These are phyloP conservation scores for Piscicola geometra DNA, from an alignment of 2,888 invertebrate species.

Conservation along the genomic window DNA sequence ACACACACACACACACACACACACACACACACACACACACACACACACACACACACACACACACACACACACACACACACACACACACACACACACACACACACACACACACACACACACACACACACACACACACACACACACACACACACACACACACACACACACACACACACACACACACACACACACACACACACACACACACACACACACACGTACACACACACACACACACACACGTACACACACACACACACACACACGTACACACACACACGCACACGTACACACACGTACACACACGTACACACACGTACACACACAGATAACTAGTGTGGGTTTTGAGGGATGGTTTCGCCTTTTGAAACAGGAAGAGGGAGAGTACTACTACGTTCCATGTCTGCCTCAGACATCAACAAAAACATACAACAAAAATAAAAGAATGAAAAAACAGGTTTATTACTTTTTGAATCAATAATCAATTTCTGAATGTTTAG, in stretches of 20 bases:
- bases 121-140: conserved; percentile 26
- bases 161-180: conserved; percentile 34
- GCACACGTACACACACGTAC: conserved; percentile 19
- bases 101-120: conserved; percentile 23
- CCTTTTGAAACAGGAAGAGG: conserved; percentile 91
- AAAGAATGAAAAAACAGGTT: too few relatives aligned
- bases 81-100: conserved; percentile 10
- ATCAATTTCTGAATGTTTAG: too few relatives aligned
- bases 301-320: conserved; percentile 19
- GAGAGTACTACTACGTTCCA: conserved; percentile 97
- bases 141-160: conserved; percentile 32
- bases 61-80: conserved; percentile 18
- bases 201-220: conserved; percentile 21
- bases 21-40: conserved; percentile 27
- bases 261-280: conserved; percentile 19
- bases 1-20: not conserved
- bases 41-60: conserved; percentile 28
- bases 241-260: conserved; percentile 19
- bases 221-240: conserved; percentile 18
- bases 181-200: conserved; percentile 36
- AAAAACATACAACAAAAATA: too few relatives aligned
- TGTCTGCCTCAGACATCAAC: conserved; percentile 91
- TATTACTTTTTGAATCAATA: too few relatives aligned
- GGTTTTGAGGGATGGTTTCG: conserved; percentile 64
- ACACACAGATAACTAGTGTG: conserved; percentile 53